Evolutionary conservation across 2,888 invertebrate genomes (phyloP).

Genomic region (Polydrusus cervinus): DNA sequence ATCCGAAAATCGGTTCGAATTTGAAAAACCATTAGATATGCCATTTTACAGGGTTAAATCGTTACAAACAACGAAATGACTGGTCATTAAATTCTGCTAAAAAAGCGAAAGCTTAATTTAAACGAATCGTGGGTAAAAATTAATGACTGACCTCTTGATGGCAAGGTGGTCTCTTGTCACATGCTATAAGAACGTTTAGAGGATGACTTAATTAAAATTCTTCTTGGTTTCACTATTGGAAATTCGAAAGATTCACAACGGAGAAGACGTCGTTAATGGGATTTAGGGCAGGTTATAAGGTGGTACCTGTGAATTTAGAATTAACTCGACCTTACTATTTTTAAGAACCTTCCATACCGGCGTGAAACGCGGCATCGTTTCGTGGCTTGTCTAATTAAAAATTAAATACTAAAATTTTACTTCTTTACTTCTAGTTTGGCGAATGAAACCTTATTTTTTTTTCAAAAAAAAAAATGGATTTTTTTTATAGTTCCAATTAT

Average conservation of each 20-base stretch:
- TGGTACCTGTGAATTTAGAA: neutral
- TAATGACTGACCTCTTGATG: slow-evolving; percentile 44
- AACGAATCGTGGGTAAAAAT: slow-evolving; percentile 46
- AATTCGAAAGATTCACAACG: slow-evolving; percentile 8
- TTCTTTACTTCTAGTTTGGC: too few species aligned
- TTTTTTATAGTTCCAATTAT: too few species aligned
- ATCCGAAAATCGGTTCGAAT: slow-evolving; percentile 29
- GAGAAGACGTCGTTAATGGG: slow-evolving; percentile 5
- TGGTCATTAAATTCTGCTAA: slow-evolving; percentile 40
- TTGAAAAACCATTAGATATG: slow-evolving; percentile 38
- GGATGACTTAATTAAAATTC: slow-evolving; percentile 42
- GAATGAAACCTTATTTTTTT: too few species aligned
- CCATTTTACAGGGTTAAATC: slow-evolving; percentile 16
- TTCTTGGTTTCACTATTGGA: slow-evolving; percentile 13
- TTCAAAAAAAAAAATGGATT: too few species aligned
- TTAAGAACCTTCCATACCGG: too few species aligned
- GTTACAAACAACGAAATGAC: slow-evolving; percentile 20
- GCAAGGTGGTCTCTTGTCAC: slow-evolving; percentile 48
- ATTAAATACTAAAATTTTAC: too few species aligned
- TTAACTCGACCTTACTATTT: neutral
- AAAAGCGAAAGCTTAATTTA: slow-evolving; percentile 44
- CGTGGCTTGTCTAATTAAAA: too few species aligned
- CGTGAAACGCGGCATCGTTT: too few species aligned
- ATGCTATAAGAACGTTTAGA: slow-evolving; percentile 30
- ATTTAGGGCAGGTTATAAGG: slow-evolving; percentile 4